phyloP scores from a whole-genome alignment of 2,797 vertebrate genomes.

The Leptatherina wallacei region DNA sequence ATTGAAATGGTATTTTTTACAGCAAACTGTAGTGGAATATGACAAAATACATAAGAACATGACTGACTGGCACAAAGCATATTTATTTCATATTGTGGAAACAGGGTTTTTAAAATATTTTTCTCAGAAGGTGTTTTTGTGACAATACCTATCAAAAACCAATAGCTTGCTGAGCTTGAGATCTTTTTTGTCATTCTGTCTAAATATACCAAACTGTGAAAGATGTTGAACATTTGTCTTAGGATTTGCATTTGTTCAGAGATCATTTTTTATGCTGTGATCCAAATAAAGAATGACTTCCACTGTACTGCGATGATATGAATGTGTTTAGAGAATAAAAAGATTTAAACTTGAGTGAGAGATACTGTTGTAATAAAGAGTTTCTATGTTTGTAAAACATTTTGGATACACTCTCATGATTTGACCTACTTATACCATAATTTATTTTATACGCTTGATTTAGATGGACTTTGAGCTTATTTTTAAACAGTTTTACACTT shows the following conservation, averaged over 20 bases:
- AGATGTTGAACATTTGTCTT: slow-evolving; percentile 60
- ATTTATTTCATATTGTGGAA: slow-evolving; percentile 57
- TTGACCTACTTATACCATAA: slow-evolving; percentile 1
- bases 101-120: slow-evolving; percentile 71
- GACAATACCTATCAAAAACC: slow-evolving; percentile 51
- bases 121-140: slow-evolving; percentile 45
- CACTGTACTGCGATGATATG: slow-evolving; percentile 57
- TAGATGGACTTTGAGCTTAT: not conserved
- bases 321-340: slow-evolving; percentile 52
- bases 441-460: not conserved
- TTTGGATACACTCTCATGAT: slow-evolving; percentile 52
- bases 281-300: slow-evolving; percentile 59
- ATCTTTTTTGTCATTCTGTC: slow-evolving; percentile 49
- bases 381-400: slow-evolving; percentile 79
- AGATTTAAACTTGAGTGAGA: slow-evolving; percentile 48
- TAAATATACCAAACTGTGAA: slow-evolving; percentile 73
- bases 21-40: slow-evolving; percentile 29
- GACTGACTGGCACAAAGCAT: slow-evolving; percentile 38
- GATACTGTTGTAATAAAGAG: slow-evolving; percentile 77
- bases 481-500: not conserved
- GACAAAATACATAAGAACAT: slow-evolving; percentile 32
- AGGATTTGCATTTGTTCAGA: slow-evolving; percentile 54
- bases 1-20: slow-evolving; percentile 50
- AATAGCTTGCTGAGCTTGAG: slow-evolving; percentile 47
- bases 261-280: slow-evolving; percentile 65